Base-by-base conservation (phyloP, 2,797 vertebrate genomes). In the Tokudaia muenninki region DNA sequence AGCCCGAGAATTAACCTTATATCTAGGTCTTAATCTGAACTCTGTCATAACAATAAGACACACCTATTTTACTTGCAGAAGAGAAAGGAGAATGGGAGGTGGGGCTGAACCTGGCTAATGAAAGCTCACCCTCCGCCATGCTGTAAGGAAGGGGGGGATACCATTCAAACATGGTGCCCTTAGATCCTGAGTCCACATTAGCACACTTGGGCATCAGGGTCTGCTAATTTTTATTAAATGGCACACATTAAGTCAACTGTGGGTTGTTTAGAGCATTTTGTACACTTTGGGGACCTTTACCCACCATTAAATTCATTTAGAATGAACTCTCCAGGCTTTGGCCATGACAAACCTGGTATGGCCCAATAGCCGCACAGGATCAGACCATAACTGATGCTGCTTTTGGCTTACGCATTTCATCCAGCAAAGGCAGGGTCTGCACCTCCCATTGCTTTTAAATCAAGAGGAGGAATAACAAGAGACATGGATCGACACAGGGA, bases 251-350 rank as follows among this genome's bases (percentile, higher is more conserved):
- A 97, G 70, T 96, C 95, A 97, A 74, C 91, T 96, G 50, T 96
- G 96, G 97, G 22, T 81, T 97, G 92, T 97, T 97, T 74, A 81
- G 93, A 96, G 89, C 82, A 96, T 97, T 98, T 97, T 97, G 97
- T 50, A 96, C 81, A 97, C 94, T 97, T 97, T 95, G 97, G 72
- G 83, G 96, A 91, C 47, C 59, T 97, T 92, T 96, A 98, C 79
- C 87, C 74, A 94, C 91, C 89, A 96, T 79, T 90, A 97, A 95
- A 86, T 47, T 96, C 61, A 65, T 86, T 97, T 93, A 93, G 55
- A 87, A 37, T 94, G 86, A 78, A 84, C 21, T 95, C 65, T 72
- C 87, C 55, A 74, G 67, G 61, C n/a, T 79, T 90, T 63, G 82
- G 22, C 79, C 96, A 75, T 24, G n/a, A 14, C 10, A 80, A 89